Evolutionary conservation across 2,797 vertebrate species (phyloP).

Genomic region (Ctenopoma kingsleyae): DNA sequence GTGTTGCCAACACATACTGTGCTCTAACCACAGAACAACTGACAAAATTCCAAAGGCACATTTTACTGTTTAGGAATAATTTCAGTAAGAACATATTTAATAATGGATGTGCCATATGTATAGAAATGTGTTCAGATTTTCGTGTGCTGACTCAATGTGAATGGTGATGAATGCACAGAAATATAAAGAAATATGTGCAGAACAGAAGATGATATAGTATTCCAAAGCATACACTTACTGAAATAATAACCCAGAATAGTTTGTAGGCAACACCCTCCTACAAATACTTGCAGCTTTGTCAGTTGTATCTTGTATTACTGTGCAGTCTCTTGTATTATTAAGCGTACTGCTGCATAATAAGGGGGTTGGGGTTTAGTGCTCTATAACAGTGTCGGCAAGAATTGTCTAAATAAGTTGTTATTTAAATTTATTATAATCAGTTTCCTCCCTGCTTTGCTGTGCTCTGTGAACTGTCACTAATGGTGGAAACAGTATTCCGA

Average conservation of each 20-base stretch:
- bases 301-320: not conserved
- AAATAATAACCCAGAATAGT: not conserved
- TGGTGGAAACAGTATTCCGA: not conserved
- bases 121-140: constrained; percentile 22
- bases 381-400: not conserved
- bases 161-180: not conserved
- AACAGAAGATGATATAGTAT: not conserved
- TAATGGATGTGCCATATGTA: constrained; percentile 26
- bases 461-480: not conserved
- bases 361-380: not conserved
- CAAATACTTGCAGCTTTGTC: not conserved
- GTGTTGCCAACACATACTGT: constrained; percentile 7
- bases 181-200: constrained; percentile 3
- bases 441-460: not conserved
- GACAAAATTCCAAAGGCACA: constrained; percentile 26
- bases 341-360: not conserved
- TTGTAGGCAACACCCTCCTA: not conserved
- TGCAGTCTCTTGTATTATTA: not conserved
- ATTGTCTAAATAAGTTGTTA: not conserved
- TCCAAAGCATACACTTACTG: not conserved
- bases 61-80: not conserved
- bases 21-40: constrained; percentile 15
- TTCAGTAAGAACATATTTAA: constrained; percentile 13
- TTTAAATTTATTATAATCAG: not conserved
- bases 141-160: not conserved